Evolutionary conservation across 1,140 invertebrate species (phyloP), one percentile per base, ranked within the genome.

Genomic region (Anoplolepis gracilipes): DNA sequence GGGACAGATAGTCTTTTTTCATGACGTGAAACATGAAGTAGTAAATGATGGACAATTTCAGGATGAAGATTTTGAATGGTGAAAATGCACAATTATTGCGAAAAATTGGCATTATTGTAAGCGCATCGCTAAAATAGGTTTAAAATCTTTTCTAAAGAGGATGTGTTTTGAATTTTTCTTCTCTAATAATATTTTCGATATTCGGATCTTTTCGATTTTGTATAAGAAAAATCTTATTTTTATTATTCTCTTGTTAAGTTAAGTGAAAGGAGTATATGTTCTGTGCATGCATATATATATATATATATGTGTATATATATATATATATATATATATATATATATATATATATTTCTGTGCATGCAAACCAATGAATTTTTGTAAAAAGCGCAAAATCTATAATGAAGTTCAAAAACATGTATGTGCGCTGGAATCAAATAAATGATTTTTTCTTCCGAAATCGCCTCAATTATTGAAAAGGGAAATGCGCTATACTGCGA

Each of bases 361-460:
- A 70, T 33, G 42, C 33, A 53, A 78, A 79, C 30, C 33, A 33
- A 81, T 8, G 22, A 81, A 81, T 69, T 81, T 55, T 22, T 81
- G 77, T 81, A 81, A 81, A 72, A 59, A 70, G 33, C 77, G 77
- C 49, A 36, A 81, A 72, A 57, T 72, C 49, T 81, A n/a, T n/a
- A 72, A 67, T 42, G 33, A 81, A 81, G 55, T 72, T 39, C 25
- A 81, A 72, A 59, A 79, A 42, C 53, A 73, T 81, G 78, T 81
- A 72, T 81, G 67, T 65, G 78, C 39, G 78, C 39, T 82, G 78
- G 36, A 82, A 82, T 82, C 67, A 82, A 72, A 82, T 82, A 82
- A 82, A 82, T 59, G 53, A 70, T 64, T 42, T 81, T 82, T 82
- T 59, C 67, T 82, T 82, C 55, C 67, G 59, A 82, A 82, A 72